These are phyloP conservation scores for Steinernema carpocapsae DNA, from an alignment of 2,888 invertebrate species.

Conservation along the genomic window DNA sequence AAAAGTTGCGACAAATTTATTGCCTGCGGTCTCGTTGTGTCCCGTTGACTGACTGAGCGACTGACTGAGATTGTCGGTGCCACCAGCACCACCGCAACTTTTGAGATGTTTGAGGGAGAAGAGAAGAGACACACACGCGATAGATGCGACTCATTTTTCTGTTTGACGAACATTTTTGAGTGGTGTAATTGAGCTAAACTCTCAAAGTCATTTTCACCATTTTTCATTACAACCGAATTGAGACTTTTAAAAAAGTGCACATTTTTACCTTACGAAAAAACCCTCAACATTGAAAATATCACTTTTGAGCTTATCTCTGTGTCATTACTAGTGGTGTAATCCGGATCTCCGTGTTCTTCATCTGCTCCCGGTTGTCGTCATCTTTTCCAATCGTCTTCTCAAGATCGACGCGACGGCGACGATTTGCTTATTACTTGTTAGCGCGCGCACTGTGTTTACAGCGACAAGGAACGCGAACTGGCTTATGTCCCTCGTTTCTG, in stretches of 20 bases:
- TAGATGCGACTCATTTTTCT: background rate
- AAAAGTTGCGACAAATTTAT: constrained; percentile 33
- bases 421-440: constrained; percentile 34
- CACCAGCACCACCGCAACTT: constrained; percentile 9
- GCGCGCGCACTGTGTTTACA: constrained; percentile 29
- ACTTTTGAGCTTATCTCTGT: too few species aligned
- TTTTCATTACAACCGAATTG: too few species aligned
- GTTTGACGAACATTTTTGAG: constrained; percentile 5
- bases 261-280: too few species aligned
- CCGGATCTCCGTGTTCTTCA: background rate
- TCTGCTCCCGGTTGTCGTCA: constrained; percentile 6
- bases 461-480: constrained; percentile 14
- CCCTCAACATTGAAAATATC: too few species aligned
- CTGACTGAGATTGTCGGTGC: constrained; percentile 18
- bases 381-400: constrained; percentile 8
- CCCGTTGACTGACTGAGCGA: background rate
- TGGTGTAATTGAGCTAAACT: background rate
- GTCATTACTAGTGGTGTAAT: background rate
- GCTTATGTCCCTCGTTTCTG: background rate
- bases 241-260: too few species aligned
- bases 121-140: constrained; percentile 5
- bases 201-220: too few species aligned
- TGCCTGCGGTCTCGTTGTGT: constrained; percentile 28
- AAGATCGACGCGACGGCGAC: background rate
- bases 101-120: background rate